A percentile compares a stretch with the other conserved stretches of the same genome.
These are phyloP conservation scores for Dermolepida albohirtum DNA, from an alignment of 2,888 invertebrate species.

Conservation along the genomic window DNA sequence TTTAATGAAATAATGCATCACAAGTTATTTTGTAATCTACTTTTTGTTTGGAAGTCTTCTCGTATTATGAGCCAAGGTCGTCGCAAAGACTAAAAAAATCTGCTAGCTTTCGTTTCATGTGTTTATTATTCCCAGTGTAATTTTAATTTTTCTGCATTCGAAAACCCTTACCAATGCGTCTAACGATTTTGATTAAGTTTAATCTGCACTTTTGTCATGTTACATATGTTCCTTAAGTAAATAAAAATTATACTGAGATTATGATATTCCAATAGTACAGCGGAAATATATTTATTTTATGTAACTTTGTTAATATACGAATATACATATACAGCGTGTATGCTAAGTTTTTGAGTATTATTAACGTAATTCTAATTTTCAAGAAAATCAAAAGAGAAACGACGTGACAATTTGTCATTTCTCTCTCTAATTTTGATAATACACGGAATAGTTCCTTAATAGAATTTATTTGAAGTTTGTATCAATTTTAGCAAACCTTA, in stretches of 20 bases:
- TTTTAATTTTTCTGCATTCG: constrained; percentile 39
- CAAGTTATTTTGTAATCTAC: constrained; percentile 45
- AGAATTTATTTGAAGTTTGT: neutral
- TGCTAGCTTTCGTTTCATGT: constrained; percentile 42
- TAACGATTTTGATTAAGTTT: too few relatives aligned
- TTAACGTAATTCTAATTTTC: neutral
- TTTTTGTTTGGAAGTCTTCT: constrained; percentile 57
- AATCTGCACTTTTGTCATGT: neutral
- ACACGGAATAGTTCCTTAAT: neutral
- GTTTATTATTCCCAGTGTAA: constrained; percentile 44
- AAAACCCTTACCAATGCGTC: neutral
- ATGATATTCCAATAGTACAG: constrained; percentile 37
- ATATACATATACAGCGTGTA: constrained; percentile 11
- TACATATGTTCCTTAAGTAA: constrained; percentile 11
- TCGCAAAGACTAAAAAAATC: constrained; percentile 43
- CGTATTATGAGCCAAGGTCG: constrained; percentile 55
- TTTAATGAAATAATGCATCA: constrained; percentile 46
- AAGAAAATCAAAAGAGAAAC: constrained; percentile 17
- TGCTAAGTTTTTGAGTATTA: constrained; percentile 11
- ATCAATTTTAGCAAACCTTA: constrained; percentile 22
- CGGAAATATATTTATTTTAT: constrained; percentile 15
- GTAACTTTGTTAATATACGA: constrained; percentile 15
- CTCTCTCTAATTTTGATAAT: neutral
- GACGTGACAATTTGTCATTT: neutral
- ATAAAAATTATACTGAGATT: constrained; percentile 37